Conservation (phyloP, 2,113 vertebrate species). For the Empidonax traillii region DNA sequence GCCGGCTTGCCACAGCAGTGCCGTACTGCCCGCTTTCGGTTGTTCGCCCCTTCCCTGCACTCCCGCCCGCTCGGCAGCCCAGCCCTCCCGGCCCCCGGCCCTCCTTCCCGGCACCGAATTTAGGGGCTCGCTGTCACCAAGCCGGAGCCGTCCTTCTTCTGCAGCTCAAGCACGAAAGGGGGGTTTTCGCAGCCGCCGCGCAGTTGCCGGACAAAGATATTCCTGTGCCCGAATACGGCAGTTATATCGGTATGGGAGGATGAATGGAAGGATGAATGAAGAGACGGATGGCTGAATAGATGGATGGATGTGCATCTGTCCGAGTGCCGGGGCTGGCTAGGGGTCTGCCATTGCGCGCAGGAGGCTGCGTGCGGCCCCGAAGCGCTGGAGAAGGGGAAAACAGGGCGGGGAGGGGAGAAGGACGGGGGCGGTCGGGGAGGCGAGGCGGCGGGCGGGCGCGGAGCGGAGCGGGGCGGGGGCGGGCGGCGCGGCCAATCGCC, state of each 20-base stretch:
- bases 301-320: neutral
- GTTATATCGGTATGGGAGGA: neutral
- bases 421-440: neutral
- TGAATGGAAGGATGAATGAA: accelerated
- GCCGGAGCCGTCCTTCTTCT: conserved; percentile 33
- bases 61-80: conserved; percentile 31
- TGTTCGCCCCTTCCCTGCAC: neutral
- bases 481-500: conserved; percentile 68
- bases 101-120: neutral
- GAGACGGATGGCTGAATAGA: neutral
- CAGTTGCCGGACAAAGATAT: neutral
- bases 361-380: neutral
- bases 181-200: neutral
- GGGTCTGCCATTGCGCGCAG: neutral
- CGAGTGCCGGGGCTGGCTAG: neutral
- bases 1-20: neutral
- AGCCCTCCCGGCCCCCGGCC: neutral
- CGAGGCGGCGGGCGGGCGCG: too few species aligned
- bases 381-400: neutral
- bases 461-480: neutral
- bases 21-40: neutral
- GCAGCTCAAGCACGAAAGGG: neutral
- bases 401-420: neutral
- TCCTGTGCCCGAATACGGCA: neutral
- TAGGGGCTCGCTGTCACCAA: conserved; percentile 19